Evolutionary conservation across 2,888 invertebrate species (phyloP).

Genomic region (Cetonia aurata): DNA sequence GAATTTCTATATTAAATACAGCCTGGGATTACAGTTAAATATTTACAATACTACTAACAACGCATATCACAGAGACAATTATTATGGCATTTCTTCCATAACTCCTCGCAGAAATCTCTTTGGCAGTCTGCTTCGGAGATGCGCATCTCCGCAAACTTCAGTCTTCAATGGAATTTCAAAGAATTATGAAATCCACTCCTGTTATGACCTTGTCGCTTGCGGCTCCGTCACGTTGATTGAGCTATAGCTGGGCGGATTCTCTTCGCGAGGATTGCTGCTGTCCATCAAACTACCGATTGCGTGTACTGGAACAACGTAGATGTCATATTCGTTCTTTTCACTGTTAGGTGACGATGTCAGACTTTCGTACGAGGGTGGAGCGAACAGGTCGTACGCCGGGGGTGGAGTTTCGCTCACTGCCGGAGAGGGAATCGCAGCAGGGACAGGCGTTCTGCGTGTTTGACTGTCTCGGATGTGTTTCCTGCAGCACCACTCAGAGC

Average conservation of each 20-base stretch:
- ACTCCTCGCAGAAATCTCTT: not conserved
- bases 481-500: conserved; percentile 71
- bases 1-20: no score
- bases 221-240: conserved; percentile 29
- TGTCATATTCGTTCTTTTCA: conserved; percentile 66
- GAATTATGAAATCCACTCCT: not conserved
- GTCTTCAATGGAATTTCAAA: conserved; percentile 17
- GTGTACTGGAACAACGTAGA: conserved; percentile 68
- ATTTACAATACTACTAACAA: not conserved
- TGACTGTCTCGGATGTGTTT: conserved; percentile 52
- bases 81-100: conserved; percentile 6
- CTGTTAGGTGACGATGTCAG: conserved; percentile 56
- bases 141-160: conserved; percentile 14
- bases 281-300: conserved; percentile 61
- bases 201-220: conserved; percentile 31
- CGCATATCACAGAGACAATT: conserved; percentile 22
- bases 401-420: conserved; percentile 61
- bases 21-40: no score
- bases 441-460: conserved; percentile 48
- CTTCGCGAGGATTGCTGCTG: conserved; percentile 43
- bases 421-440: conserved; percentile 46
- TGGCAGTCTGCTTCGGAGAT: conserved; percentile 9
- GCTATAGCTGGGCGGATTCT: conserved; percentile 56
- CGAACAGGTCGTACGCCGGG: conserved; percentile 71
- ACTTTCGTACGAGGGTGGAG: conserved; percentile 70